A percentile compares a stretch with the other conserved stretches of the same genome.
Conservation (phyloP, 2,797 vertebrate species). For the Protonibea diacanthus region DNA sequence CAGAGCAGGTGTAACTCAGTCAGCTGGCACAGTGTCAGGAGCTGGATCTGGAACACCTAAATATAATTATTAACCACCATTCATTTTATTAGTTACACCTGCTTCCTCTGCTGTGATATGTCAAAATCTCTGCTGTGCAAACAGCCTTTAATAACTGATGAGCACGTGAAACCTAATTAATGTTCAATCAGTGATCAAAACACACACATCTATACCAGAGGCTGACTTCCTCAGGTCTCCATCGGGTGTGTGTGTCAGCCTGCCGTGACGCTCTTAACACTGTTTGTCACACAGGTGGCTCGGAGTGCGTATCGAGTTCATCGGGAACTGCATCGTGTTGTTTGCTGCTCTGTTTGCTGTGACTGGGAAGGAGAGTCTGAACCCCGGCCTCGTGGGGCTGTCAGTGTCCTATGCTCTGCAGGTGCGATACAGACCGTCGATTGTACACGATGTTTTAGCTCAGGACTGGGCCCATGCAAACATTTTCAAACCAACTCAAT, state of each 20-base stretch:
- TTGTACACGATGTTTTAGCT: background rate
- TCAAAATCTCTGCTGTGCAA: too few relatives aligned
- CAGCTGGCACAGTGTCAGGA: background rate
- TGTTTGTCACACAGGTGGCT: conserved; percentile 89
- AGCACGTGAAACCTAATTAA: too few relatives aligned
- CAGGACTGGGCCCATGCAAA: too few relatives aligned
- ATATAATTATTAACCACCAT: background rate
- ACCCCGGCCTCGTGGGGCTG: conserved; percentile 92
- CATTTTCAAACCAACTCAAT: too few relatives aligned
- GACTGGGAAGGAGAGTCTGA: conserved; percentile 87
- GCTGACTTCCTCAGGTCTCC: background rate
- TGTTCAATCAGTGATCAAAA: background rate
- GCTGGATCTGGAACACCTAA: background rate
- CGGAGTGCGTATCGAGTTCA: conserved; percentile 93
- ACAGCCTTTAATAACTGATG: too few relatives aligned
- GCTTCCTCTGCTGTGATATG: too few relatives aligned
- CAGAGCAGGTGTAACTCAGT: background rate
- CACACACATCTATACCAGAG: background rate
- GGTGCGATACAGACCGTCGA: conserved; percentile 75
- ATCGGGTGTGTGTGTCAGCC: background rate
- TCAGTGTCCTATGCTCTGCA: conserved; percentile 96
- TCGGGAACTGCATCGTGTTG: conserved; percentile 95
- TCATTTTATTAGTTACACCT: conserved; percentile 1
- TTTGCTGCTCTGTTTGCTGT: conserved; percentile 96
- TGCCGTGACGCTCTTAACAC: background rate